These are phyloP conservation scores for Fistularia tabacaria DNA, from an alignment of 2,797 vertebrate species.

Conservation along the genomic window DNA sequence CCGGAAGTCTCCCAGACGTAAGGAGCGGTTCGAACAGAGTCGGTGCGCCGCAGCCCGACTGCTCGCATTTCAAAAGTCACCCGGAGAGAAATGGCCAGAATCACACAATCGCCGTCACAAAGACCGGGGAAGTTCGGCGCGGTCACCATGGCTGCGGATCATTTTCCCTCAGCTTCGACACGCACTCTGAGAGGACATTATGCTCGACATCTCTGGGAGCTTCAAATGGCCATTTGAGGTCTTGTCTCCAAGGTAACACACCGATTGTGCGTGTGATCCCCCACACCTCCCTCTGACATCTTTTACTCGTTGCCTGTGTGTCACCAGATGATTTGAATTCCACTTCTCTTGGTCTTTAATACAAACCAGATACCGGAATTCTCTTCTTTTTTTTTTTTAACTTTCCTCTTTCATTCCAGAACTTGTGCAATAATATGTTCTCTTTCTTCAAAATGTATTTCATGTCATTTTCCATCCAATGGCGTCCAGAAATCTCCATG, in stretches of 20 bases:
- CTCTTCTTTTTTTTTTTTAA: too few relatives aligned
- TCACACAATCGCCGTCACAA: too few relatives aligned
- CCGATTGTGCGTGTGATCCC: conserved; percentile 8
- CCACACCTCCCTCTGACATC: neutral
- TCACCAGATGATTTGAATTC: conserved; percentile 10
- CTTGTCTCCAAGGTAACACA: conserved; percentile 24
- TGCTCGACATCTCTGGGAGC: neutral
- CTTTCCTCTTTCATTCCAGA: conserved; percentile 3
- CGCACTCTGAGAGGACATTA: conserved; percentile 2
- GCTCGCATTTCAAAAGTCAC: too few relatives aligned
- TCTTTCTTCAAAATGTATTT: conserved; percentile 6
- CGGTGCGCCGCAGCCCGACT: too few relatives aligned
- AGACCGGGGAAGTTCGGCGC: too few relatives aligned
- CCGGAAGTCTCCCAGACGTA: too few relatives aligned
- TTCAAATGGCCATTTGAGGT: neutral
- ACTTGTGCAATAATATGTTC: conserved; percentile 7
- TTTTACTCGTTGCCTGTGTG: conserved; percentile 1
- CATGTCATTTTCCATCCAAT: conserved; percentile 1
- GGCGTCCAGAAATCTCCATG: neutral
- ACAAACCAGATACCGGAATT: conserved; percentile 1
- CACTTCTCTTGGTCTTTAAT: conserved; percentile 8
- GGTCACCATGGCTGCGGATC: too few relatives aligned
- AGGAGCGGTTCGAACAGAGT: too few relatives aligned
- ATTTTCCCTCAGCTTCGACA: neutral
- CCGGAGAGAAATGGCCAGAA: too few relatives aligned